These are phyloP conservation scores for Gonocerus acuteangulatus DNA, from an alignment of 2,888 invertebrate species.

Conservation along the genomic window DNA sequence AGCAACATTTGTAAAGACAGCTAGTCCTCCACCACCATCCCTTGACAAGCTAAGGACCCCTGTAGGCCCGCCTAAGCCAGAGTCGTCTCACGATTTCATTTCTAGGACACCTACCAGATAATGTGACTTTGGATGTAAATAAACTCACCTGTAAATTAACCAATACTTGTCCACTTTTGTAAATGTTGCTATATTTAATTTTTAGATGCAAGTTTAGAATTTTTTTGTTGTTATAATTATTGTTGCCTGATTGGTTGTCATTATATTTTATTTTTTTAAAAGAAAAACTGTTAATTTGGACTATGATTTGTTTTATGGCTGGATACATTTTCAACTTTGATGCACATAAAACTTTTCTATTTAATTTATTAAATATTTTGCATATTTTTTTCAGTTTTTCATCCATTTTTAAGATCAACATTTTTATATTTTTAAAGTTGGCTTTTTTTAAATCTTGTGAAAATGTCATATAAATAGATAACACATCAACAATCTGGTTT, in stretches of 20 bases:
- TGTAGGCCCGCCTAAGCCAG: neutral
- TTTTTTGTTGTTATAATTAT: neutral
- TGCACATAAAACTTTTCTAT: no score
- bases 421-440: no score
- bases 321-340: no score
- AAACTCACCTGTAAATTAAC: neutral
- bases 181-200: neutral
- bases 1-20: conserved; percentile 5
- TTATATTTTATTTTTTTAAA: neutral
- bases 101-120: conserved; percentile 5
- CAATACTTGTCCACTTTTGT: neutral
- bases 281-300: no score
- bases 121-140: neutral
- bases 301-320: no score
- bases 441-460: no score
- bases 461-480: no score
- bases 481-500: no score
- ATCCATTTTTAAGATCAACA: no score
- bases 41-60: conserved; percentile 13
- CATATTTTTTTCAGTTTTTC: no score
- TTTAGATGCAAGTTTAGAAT: neutral
- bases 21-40: conserved; percentile 16
- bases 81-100: neutral
- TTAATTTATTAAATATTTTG: no score
- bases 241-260: neutral